A percentile compares a stretch with the other conserved stretches of the same genome.
Conservation (phyloP, 2,113 vertebrate genomes). For the Murina feae region DNA sequence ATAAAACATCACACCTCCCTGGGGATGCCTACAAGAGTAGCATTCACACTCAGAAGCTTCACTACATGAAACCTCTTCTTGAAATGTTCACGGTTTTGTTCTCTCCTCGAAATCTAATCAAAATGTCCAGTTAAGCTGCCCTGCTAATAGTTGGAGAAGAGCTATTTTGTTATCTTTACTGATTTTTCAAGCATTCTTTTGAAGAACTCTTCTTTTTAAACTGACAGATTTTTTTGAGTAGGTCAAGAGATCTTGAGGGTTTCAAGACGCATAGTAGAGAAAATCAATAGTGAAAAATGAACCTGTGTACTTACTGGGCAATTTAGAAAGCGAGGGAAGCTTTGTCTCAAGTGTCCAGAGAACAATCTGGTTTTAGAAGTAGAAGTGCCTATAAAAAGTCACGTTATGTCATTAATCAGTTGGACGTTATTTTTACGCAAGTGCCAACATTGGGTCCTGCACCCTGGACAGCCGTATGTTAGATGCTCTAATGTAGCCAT, state of each 20-base stretch:
- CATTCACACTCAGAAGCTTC: constrained; percentile 55
- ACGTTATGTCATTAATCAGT: constrained; percentile 56
- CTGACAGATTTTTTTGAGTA: neutral
- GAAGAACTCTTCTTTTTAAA: constrained; percentile 54
- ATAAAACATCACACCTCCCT: neutral
- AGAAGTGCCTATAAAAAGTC: constrained; percentile 48
- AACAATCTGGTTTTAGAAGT: constrained; percentile 18
- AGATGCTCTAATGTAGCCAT: neutral
- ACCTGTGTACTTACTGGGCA: constrained; percentile 35
- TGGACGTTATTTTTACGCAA: constrained; percentile 41
- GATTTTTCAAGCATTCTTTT: constrained; percentile 51
- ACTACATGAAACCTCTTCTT: constrained; percentile 27
- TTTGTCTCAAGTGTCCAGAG: constrained; percentile 53
- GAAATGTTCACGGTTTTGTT: constrained; percentile 35
- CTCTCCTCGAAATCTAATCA: constrained; percentile 56
- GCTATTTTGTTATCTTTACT: constrained; percentile 46
- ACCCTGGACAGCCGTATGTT: neutral
- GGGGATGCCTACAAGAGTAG: neutral
- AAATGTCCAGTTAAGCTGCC: constrained; percentile 44
- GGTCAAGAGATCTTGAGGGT: constrained; percentile 19
- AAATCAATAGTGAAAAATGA: constrained; percentile 63
- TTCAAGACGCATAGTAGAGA: constrained; percentile 24
- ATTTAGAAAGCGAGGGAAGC: constrained; percentile 53
- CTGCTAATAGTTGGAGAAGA: constrained; percentile 23
- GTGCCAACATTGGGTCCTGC: neutral